Evolutionary conservation across 2,888 invertebrate species (phyloP), one percentile per base, ranked within the genome.

Genomic region (Melieria picta): DNA sequence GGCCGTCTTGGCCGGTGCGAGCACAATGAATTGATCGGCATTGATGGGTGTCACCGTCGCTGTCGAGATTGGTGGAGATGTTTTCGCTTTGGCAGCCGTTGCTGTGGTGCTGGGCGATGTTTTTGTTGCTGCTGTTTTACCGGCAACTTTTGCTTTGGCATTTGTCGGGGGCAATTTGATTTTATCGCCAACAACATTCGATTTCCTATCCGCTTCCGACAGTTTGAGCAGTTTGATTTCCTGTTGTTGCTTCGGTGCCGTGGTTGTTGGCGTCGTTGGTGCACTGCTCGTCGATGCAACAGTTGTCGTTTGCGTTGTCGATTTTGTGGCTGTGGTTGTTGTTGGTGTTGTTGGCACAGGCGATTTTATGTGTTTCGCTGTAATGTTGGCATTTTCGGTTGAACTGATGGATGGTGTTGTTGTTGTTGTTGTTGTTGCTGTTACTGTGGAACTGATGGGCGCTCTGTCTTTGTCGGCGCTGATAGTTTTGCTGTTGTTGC

Each of bases 11-110:
- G 78, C 80, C 72, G 83, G 80, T 80, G 81, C 82, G 79, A 78
- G 71, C 73, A 81, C 75, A 76, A 83, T 77, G 77, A 84, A 84
- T 77, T 83, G 81, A 82, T 83, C 84, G 78, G 83, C 82, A 80
- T 84, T 84, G 78, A 84, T 82, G 55, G 73, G 50, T 56, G 72
- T 60, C 65, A 50, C 61, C 13, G 72, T 43, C 57, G 65, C 60
- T 62, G 55, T 63, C 10, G 45, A n/a, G 11, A 30, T 65, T 71
- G 60, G 43, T 45, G 76, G 72, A 46, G 78, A 74, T 72, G 70
- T 52, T 69, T 77, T 77, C 16, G 72, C 63, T 72, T 75, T 73
- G 65, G 65, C 68, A 66, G 68, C 52, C 60, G 77, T 13, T 70
- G 79, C 68, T 75, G 79, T 69, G 74, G 74, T 55, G 5, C 30